Evolutionary conservation across 2,888 invertebrate genomes (phyloP).

Genomic region (Pterobdella sp.): DNA sequence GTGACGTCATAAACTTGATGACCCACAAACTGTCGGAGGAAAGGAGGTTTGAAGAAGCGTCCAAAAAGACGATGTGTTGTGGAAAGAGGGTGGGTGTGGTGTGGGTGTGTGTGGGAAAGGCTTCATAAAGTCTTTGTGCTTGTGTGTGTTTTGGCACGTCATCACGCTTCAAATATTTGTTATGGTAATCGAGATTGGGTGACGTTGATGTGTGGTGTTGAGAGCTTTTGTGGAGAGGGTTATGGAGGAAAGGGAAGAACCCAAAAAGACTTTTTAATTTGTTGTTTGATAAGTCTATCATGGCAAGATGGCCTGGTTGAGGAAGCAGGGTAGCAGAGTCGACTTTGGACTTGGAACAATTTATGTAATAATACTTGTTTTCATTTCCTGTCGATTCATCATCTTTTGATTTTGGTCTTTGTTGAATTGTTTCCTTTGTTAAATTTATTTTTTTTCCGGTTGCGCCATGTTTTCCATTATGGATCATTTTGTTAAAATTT

Average conservation of each 20-base stretch:
- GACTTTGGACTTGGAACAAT: background rate
- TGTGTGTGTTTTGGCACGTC: too few relatives aligned
- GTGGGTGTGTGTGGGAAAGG: too few relatives aligned
- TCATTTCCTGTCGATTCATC: too few relatives aligned
- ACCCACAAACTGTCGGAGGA: constrained; percentile 1
- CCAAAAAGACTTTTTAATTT: background rate
- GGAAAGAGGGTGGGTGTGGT: background rate
- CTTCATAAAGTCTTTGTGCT: too few relatives aligned
- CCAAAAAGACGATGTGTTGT: background rate
- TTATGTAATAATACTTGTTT: background rate
- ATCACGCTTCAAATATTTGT: too few relatives aligned
- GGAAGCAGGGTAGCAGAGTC: background rate
- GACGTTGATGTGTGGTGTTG: too few relatives aligned
- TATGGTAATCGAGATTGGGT: too few relatives aligned
- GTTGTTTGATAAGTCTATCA: background rate
- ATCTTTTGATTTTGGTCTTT: too few relatives aligned
- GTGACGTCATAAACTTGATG: background rate
- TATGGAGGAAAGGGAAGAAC: background rate
- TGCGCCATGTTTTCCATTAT: background rate
- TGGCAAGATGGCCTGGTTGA: background rate
- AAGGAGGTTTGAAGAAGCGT: constrained; percentile 11
- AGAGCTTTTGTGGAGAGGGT: too few relatives aligned
- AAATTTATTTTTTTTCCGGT: too few relatives aligned
- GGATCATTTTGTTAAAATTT: background rate
- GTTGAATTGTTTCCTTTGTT: too few relatives aligned